These are phyloP conservation scores for Oxytorus armatus DNA, from an alignment of 2,888 invertebrate genomes.

Conservation along the genomic window DNA sequence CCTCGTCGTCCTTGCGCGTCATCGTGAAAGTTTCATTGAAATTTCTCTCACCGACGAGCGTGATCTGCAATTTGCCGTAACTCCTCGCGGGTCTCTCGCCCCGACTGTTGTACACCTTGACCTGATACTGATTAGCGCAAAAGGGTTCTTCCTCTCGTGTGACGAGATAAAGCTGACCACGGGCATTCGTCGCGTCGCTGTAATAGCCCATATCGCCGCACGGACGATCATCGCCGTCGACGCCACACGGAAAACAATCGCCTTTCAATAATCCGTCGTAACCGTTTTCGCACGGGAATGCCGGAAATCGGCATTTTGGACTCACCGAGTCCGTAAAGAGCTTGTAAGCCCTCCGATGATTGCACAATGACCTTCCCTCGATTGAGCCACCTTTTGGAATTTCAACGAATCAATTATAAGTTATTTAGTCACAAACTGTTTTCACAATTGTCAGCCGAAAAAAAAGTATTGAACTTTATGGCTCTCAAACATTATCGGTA, in stretches of 20 bases:
- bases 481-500: no score
- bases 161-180: conserved; percentile 94
- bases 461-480: no score
- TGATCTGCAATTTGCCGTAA: conserved; percentile 91
- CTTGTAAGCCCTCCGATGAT: conserved; percentile 96
- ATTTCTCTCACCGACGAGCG: conserved; percentile 91
- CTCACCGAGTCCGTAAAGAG: conserved; percentile 98
- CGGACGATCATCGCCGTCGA: conserved; percentile 85
- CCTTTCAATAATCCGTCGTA: conserved; percentile 94
- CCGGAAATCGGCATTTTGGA: conserved; percentile 95
- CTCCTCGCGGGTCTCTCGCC: conserved; percentile 88
- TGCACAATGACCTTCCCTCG: conserved; percentile 95
- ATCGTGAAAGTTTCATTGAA: conserved; percentile 95
- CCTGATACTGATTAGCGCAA: conserved; percentile 96
- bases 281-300: conserved; percentile 92
- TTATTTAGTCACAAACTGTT: no score
- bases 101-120: conserved; percentile 91
- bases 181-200: conserved; percentile 92
- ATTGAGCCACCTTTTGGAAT: conserved; percentile 88
- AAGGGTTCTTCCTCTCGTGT: conserved; percentile 97
- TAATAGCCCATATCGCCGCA: conserved; percentile 98
- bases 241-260: conserved; percentile 90
- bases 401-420: conserved; percentile 13
- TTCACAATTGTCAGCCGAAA: no score
- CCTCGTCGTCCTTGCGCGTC: conserved; percentile 93